A percentile compares a stretch with the other conserved stretches of the same genome.
Evolutionary conservation across 2,888 invertebrate species (phyloP).

Genomic region (Ormyrus nitidulus): DNA sequence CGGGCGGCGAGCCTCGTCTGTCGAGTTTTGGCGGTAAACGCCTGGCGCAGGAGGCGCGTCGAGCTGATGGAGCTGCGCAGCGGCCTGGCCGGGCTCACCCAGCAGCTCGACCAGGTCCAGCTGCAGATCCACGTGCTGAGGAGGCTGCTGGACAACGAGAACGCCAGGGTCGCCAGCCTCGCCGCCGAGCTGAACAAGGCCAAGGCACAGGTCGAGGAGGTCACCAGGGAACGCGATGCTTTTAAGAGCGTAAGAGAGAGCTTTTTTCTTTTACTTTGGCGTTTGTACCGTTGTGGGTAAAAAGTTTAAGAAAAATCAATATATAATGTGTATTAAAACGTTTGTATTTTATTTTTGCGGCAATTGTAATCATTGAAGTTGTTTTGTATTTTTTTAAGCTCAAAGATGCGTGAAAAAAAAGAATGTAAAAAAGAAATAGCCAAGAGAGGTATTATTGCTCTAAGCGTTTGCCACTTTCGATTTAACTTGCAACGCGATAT

Average conservation of each 20-base stretch:
- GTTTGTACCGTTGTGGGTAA: background rate
- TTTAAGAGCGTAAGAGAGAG: conserved; percentile 67
- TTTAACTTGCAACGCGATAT: no score
- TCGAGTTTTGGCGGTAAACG: conserved; percentile 76
- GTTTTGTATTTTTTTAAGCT: no score
- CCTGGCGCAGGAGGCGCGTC: conserved; percentile 78
- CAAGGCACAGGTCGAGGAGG: conserved; percentile 76
- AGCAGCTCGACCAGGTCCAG: conserved; percentile 76
- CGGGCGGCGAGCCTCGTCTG: conserved; percentile 61
- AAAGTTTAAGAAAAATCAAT: no score
- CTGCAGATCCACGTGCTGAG: conserved; percentile 80
- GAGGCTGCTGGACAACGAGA: conserved; percentile 79
- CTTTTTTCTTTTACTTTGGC: background rate
- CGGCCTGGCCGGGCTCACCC: conserved; percentile 76
- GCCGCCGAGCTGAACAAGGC: conserved; percentile 76
- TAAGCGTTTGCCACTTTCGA: no score
- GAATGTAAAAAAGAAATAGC: no score
- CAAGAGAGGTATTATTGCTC: no score
- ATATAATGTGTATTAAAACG: background rate
- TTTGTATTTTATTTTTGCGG: no score
- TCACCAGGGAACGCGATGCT: conserved; percentile 75
- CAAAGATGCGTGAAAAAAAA: no score
- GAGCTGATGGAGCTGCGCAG: conserved; percentile 76
- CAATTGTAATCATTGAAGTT: no score
- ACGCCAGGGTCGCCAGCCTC: conserved; percentile 77